These are phyloP conservation scores for Terrapene triunguis DNA, from an alignment of 2,113 vertebrate genomes.

Conservation along the genomic window DNA sequence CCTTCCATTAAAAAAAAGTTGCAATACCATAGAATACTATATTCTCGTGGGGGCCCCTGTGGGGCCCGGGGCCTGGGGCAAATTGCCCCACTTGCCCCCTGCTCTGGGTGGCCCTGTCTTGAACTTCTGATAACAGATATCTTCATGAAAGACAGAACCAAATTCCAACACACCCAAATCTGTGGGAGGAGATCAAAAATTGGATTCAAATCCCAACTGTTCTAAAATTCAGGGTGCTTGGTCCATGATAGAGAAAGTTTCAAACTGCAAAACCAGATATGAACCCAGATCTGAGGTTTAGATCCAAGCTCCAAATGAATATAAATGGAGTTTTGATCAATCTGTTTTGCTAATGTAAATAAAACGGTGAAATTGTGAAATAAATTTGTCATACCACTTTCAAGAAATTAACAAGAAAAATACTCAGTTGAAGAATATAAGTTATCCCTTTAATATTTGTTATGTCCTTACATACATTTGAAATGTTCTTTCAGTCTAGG, in stretches of 20 bases:
- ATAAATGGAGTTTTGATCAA: neutral
- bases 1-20: too few relatives aligned
- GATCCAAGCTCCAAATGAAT: neutral
- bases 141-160: neutral
- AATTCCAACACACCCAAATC: accelerated
- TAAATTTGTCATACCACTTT: neutral
- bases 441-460: neutral
- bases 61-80: too few relatives aligned
- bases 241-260: accelerated
- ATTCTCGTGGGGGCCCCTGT: too few relatives aligned
- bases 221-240: neutral
- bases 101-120: too few relatives aligned
- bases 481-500: neutral
- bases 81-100: too few relatives aligned
- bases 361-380: neutral
- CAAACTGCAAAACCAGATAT: neutral
- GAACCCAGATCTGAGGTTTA: neutral
- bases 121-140: neutral
- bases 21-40: too few relatives aligned
- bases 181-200: neutral
- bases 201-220: neutral
- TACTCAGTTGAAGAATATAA: accelerated
- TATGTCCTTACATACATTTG: neutral
- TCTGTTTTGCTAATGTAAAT: neutral
- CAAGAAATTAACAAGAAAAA: neutral